Evolutionary conservation across 2,113 vertebrate species (phyloP), one percentile per base, ranked within the genome.

Genomic region (Festucalex cinctus): DNA sequence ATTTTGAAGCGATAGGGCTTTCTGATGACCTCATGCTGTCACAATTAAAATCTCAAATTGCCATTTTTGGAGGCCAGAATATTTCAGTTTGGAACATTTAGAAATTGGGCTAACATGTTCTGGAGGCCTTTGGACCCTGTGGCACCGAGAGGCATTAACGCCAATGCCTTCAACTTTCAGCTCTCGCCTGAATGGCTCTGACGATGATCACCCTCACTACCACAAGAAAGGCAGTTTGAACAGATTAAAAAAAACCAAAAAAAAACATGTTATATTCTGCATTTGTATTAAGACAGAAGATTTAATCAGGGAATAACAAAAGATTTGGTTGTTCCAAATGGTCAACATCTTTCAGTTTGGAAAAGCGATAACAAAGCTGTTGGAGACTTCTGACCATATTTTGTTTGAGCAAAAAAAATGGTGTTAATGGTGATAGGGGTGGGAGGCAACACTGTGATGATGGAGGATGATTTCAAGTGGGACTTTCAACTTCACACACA

Each of bases 381-480:
- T 76, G 70, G 70, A 81, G 83, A 83, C 80, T 79, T 86, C 70
- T 73, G 80, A 84, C 70, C 82, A 83, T 81, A 83, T 84, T 87
- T 84, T 78, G 74, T 73, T 76, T 66, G 70, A 65, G 70, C 48
- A 76, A 83, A 80, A 85, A 78, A 79, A 83, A 84, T 76, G 74
- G 77, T 76, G 81, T 79, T 74, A 76, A 74, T 82, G 82, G 84
- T 81, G 74, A 81, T 77, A 69, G 70, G 76, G 74, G 74, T 48
- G 58, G 79, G 81, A 76, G 80, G 83, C 66, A 58, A 66, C 65
- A 56, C 65, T 46, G 77, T 17, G 32, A 65, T 28, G 17, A 65
- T 28, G 17, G 59, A 77, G 61, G 26, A 37, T 53, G 73, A 77
- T 71, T 83, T 82, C 74, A 83, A 83, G 79, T 80, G 76, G 44